Base-by-base conservation (phyloP, 2,797 vertebrate genomes). In the Ibycter americanus region DNA sequence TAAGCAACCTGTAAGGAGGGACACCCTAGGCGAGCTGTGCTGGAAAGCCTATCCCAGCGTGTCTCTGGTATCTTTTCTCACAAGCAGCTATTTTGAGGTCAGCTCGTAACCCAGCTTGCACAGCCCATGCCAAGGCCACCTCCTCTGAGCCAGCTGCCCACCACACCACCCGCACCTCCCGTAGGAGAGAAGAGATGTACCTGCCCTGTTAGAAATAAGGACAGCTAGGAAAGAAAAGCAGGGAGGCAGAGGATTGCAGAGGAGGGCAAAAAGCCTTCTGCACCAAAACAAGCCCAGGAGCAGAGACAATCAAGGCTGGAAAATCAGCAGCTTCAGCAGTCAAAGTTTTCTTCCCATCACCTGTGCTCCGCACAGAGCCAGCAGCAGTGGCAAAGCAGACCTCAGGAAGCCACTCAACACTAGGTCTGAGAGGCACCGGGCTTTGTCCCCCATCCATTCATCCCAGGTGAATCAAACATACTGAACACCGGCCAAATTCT, bases 101-200 rank as follows among this genome's bases (percentile, higher is more conserved):
- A 67, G 32, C 32, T 65, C 1, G 0, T 10, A 73, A 52, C n/a
- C n/a, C 9, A 1, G 34, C 16, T 80, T 6, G 2, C 32, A 44
- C 15, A 77, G 16, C 5, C 29, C 6, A 0, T 6, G 22, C 54
- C 65, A n/a, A 83, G 26, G 40, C 25, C 29, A 52, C 19, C 29
- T 79, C 23, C 56, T 29, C 26, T 5, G 19, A 79, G 21, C 20
- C 66, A 71, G 65, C 17, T 70, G 34, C 62, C 54, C 67, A 55
- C 21, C 23, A 14, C 79, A 85, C 15, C n/a, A 26, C 18, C 40
- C 87, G 49, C 32, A 70, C 15, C 5, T 29, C 20, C 26, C 22
- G 8, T 3, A 13, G n/a, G 14, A 68, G 6, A 74, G 25, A 51
- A 71, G 47, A 70, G 25, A 13, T 36, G 21, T 10, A 31, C 21